Percentiles rank a stretch among this genome's conserved stretches.
Evolutionary conservation across 2,888 invertebrate genomes (phyloP).

Genomic region (Macrophya alboannulata): DNA sequence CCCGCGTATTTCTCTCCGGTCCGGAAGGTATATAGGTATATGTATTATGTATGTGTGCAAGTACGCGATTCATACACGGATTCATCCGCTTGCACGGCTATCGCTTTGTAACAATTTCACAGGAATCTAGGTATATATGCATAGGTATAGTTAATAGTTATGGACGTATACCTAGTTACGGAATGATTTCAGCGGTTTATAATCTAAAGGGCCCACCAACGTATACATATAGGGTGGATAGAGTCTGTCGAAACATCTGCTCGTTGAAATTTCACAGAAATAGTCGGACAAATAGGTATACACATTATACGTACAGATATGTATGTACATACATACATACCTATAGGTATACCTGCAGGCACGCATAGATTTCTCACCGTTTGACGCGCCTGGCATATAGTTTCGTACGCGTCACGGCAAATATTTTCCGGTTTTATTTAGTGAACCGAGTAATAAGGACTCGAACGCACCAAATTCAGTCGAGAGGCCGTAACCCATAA

Average conservation of each 20-base stretch:
- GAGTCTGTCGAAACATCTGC: neutral
- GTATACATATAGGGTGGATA: neutral
- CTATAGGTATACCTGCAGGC: neutral
- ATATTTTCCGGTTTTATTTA: constrained; percentile 36
- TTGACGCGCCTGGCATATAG: neutral
- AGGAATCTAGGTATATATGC: no score
- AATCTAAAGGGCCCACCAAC: neutral
- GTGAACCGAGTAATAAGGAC: constrained; percentile 30
- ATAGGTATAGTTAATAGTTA: neutral
- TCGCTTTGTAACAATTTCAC: no score
- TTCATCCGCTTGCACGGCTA: no score
- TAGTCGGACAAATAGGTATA: neutral
- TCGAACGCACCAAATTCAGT: constrained; percentile 25
- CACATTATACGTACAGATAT: neutral
- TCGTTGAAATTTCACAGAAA: constrained; percentile 17
- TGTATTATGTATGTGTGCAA: no score
- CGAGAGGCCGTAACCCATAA: constrained; percentile 18
- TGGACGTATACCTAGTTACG: neutral
- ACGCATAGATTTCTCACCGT: constrained; percentile 19
- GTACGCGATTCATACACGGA: no score
- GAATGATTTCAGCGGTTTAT: neutral
- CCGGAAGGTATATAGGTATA: no score
- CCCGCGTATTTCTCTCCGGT: neutral
- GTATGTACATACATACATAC: neutral
- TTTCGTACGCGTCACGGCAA: neutral